These are phyloP conservation scores for Limnephilus auricula DNA, from an alignment of 2,888 invertebrate species.

Conservation along the genomic window DNA sequence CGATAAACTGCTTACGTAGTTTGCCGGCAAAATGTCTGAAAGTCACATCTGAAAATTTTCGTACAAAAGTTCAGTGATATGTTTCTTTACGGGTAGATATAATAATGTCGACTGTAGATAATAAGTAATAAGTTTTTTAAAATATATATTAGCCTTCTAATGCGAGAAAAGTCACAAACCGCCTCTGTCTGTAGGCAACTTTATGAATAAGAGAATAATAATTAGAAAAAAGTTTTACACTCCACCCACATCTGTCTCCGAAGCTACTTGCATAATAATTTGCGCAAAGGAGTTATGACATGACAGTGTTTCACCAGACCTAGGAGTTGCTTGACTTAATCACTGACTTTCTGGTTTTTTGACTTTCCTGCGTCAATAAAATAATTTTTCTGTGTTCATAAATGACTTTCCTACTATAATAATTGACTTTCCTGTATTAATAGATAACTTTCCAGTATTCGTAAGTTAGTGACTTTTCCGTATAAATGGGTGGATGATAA, in stretches of 20 bases:
- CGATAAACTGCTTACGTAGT: too few relatives aligned
- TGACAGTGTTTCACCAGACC: neutral
- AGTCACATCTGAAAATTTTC: too few relatives aligned
- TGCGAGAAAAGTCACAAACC: neutral
- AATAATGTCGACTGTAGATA: neutral
- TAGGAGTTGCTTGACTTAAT: neutral
- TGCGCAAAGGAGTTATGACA: neutral
- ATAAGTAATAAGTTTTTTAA: too few relatives aligned
- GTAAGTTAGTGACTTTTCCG: neutral
- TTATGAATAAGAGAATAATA: neutral
- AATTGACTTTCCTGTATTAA: too few relatives aligned
- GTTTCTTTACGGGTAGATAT: neutral
- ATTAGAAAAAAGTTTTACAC: neutral
- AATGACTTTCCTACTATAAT: too few relatives aligned
- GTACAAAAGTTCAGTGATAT: neutral
- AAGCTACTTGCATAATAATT: conserved; percentile 2
- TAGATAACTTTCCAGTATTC: too few relatives aligned
- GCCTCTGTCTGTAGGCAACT: neutral
- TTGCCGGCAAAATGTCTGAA: too few relatives aligned
- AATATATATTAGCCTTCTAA: neutral
- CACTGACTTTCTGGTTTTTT: too few relatives aligned
- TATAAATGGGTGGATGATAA: too few relatives aligned
- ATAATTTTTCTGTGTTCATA: too few relatives aligned
- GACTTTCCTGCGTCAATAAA: too few relatives aligned
- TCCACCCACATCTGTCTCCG: neutral